Percentiles rank a stretch among this genome's conserved stretches.
Conservation (phyloP, 2,797 vertebrate genomes). For the Sternotherus odoratus region DNA sequence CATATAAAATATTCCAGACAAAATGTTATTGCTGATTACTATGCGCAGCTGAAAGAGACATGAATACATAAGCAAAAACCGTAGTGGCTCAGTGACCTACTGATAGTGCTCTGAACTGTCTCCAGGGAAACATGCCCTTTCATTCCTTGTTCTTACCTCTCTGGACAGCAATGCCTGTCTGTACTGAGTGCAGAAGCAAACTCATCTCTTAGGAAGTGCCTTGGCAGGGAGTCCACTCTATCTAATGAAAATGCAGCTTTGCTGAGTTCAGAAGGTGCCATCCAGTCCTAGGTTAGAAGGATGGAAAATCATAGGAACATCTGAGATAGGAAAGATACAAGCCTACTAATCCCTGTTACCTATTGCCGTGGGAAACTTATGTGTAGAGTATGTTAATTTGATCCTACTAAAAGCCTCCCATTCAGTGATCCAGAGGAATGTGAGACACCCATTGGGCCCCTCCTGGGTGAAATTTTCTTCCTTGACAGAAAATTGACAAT, state of each 20-base stretch:
- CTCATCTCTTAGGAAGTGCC: not conserved
- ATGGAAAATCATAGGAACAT: not conserved
- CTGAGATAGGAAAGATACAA: not conserved
- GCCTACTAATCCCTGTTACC: not conserved
- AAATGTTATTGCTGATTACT: slow-evolving; percentile 14
- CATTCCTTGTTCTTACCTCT: not conserved
- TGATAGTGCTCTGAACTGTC: slow-evolving; percentile 13
- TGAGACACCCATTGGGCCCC: not conserved
- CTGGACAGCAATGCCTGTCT: not conserved
- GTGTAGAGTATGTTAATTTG: not conserved
- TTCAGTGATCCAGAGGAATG: not conserved
- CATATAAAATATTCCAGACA: not conserved
- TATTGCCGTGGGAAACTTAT: not conserved
- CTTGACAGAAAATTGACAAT: not conserved
- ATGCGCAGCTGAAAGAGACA: not conserved
- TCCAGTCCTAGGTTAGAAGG: not conserved
- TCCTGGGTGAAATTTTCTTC: not conserved
- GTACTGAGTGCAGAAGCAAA: not conserved
- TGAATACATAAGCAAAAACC: not conserved
- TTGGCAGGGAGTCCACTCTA: not conserved
- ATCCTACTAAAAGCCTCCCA: not conserved
- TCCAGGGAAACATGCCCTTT: not conserved
- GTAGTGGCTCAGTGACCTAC: not conserved
- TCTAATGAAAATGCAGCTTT: not conserved
- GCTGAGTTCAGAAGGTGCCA: not conserved